These are phyloP conservation scores for Drosophila leonis DNA, from an alignment of 2,888 invertebrate genomes.

Conservation along the genomic window DNA sequence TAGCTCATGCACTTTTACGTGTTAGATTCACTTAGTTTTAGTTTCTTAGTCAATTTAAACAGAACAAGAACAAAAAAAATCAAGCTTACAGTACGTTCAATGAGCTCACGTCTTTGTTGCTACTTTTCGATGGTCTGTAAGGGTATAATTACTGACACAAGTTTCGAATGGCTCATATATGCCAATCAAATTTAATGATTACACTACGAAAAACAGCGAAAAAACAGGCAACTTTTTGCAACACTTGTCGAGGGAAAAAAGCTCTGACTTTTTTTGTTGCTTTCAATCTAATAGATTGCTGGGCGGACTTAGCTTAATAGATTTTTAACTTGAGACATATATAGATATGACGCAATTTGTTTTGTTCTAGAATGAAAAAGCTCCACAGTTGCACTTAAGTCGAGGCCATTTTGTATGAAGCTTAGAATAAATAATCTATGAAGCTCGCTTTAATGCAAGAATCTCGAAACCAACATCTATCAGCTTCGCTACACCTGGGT, in stretches of 20 bases:
- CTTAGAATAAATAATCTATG: too few relatives aligned
- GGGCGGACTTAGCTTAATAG: neutral
- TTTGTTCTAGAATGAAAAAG: neutral
- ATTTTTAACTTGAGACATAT: neutral
- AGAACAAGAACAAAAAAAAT: neutral
- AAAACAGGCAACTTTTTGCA: conserved; percentile 6
- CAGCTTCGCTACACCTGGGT: too few relatives aligned
- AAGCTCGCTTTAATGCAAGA: too few relatives aligned
- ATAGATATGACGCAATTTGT: neutral
- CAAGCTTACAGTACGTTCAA: neutral
- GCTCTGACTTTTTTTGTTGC: neutral
- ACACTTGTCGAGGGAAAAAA: neutral
- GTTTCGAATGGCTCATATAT: conserved; percentile 14
- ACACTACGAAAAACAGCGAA: neutral
- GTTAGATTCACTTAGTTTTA: conserved; percentile 16
- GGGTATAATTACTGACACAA: conserved; percentile 36
- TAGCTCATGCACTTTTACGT: neutral
- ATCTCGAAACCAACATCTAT: too few relatives aligned
- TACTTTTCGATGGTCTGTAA: neutral
- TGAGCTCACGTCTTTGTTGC: conserved; percentile 4
- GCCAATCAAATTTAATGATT: conserved; percentile 30
- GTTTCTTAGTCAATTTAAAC: conserved; percentile 12
- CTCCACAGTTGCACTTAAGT: too few relatives aligned
- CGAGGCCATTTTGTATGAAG: too few relatives aligned
- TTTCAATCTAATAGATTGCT: neutral